Evolutionary conservation across 2,797 vertebrate genomes (phyloP), one percentile per base, ranked within the genome.

Genomic region (Myotis findleyi): DNA sequence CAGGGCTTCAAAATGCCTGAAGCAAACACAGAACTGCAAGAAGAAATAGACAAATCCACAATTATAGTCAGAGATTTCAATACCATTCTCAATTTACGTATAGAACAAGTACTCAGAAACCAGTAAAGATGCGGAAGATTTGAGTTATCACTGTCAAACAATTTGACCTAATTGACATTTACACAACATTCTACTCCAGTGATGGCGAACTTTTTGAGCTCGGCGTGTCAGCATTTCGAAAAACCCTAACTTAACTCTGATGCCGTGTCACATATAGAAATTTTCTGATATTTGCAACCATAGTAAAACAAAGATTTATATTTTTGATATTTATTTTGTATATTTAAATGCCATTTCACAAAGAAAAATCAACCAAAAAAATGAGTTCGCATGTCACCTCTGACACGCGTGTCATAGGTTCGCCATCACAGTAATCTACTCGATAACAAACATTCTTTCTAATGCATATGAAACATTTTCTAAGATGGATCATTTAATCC

Each of bases 1-100:
- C 5, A 69, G 62, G 77, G 2, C 36, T 97, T 93, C 80, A 93
- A 89, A 89, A 95, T 85, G 2, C 33, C 49, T 27, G n/a, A 87
- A 95, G 8, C 51, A 44, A 71, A 92, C 86, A 18, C 0, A 53
- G 47, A 76, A 87, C 36, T 76, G 8, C 4, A 51, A 88, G 30
- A 62, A 73, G 62, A 82, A 75, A 89, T 0, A n/a, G 55, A 80
- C 33, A 96, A 49, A 87, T 64, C 4, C 14, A 27, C 27, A 66
- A 9, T 38, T 68, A 16, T 23, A 21, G 21, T 49, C 16, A 76
- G 55, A 20, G 53, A 90, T 82, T 87, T 93, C 3, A 55, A 30
- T 55, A 7, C 23, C 4, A 7, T 38, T 73, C 23, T 47, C 53
- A 71, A 23, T 71, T 71, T 83, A 69, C 41, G 23, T 76, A 71